These are phyloP conservation scores for Periplaneta americana DNA, from an alignment of 1,140 invertebrate species.

Conservation along the genomic window DNA sequence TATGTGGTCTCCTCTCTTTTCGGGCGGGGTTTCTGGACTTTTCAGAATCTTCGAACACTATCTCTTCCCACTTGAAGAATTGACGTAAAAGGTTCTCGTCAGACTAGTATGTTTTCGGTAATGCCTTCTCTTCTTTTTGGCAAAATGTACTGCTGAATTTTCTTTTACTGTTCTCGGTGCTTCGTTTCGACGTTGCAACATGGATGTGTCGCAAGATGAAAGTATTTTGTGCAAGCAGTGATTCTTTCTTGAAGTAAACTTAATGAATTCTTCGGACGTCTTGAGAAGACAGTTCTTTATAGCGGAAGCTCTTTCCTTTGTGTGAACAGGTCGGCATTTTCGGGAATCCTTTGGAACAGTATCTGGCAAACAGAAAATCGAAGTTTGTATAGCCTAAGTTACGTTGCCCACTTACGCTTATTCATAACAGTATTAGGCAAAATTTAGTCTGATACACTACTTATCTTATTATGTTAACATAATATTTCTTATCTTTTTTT, in stretches of 20 bases:
- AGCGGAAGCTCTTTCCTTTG: conserved; percentile 10
- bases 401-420: not conserved
- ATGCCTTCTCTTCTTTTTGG: conserved; percentile 6
- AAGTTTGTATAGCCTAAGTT: not conserved
- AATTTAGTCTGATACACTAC: not conserved
- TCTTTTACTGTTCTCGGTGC: not conserved
- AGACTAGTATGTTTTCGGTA: conserved; percentile 1
- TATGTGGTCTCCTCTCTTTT: not conserved
- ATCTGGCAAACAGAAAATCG: conserved; percentile 1
- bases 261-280: not conserved
- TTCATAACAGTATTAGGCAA: not conserved
- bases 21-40: no score
- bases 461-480: not conserved
- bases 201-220: not conserved
- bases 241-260: not conserved
- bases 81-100: not conserved
- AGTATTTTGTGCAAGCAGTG: not conserved
- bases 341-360: conserved; percentile 6
- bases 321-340: conserved; percentile 11
- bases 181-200: no score
- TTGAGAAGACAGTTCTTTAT: not conserved
- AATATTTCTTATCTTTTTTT: not conserved
- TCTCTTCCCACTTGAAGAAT: not conserved
- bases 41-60: no score
- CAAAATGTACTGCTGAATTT: not conserved